Percentiles rank a stretch among this genome's conserved stretches.
Evolutionary conservation across 2,888 invertebrate genomes (phyloP).

Genomic region (Rosalia funebris): DNA sequence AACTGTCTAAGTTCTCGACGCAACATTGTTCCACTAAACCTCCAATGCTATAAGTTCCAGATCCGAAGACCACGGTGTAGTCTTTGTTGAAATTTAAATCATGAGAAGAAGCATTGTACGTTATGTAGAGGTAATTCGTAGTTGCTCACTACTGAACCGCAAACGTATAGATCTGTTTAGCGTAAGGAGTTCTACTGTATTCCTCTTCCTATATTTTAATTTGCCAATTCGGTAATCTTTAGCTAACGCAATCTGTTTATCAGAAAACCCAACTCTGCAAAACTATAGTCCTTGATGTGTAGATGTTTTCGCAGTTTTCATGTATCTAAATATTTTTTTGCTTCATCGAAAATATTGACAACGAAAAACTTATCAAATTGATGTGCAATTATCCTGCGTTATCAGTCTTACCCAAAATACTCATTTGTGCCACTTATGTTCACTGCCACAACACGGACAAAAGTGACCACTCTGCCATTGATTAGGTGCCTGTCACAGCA

Average conservation of each 20-base stretch:
- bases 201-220: constrained; percentile 82
- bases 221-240: constrained; percentile 87
- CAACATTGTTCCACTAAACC: constrained; percentile 99
- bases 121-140: constrained; percentile 98
- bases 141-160: constrained; percentile 99
- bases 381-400: no score
- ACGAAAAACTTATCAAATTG: no score
- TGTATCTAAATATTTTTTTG: no score
- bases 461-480: no score
- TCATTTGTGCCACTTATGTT: no score
- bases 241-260: constrained; percentile 93
- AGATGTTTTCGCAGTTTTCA: no score
- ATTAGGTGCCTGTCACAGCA: no score
- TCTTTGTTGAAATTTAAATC: constrained; percentile 85
- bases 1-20: constrained; percentile 91
- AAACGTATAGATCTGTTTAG: constrained; percentile 98
- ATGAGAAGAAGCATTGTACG: constrained; percentile 89
- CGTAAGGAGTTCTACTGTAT: constrained; percentile 81
- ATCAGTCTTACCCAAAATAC: no score
- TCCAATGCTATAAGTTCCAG: constrained; percentile 97
- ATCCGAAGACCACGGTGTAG: constrained; percentile 90
- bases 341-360: no score
- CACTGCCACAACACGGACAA: no score
- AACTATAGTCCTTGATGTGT: no score
- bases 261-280: constrained; percentile 98